phyloP scores from a whole-genome alignment of 2,797 vertebrate genomes.

The Fratercula arctica region DNA sequence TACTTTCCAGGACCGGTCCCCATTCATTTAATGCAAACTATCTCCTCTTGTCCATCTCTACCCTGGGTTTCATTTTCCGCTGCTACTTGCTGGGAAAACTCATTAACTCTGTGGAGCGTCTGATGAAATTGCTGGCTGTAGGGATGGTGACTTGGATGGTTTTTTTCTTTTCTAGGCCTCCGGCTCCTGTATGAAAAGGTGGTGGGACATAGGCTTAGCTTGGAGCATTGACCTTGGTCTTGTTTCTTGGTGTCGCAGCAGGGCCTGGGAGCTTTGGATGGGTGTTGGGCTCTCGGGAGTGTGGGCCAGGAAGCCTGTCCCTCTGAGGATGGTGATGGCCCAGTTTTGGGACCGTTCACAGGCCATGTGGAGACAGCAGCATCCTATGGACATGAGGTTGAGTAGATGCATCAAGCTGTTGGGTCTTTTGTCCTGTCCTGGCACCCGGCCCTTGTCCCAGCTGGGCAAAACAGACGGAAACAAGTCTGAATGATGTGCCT shows the following conservation, averaged over 20 bases:
- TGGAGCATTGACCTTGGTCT: neutral
- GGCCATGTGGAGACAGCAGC: neutral
- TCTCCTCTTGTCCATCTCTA: slow-evolving; percentile 9
- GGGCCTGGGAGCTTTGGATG: neutral
- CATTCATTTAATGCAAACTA: neutral
- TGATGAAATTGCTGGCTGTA: neutral
- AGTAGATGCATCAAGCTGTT: neutral
- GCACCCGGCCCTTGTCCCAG: rapidly evolving
- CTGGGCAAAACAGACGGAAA: neutral
- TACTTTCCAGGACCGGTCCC: neutral
- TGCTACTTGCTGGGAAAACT: neutral
- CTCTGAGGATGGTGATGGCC: neutral
- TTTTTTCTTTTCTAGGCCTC: neutral
- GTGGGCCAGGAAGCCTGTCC: neutral
- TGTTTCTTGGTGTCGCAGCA: neutral
- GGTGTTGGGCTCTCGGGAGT: rapidly evolving
- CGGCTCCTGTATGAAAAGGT: neutral
- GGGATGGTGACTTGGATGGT: neutral
- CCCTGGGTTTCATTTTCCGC: neutral
- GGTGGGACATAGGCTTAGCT: neutral
- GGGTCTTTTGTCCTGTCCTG: neutral
- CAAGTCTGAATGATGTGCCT: neutral
- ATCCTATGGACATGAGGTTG: rapidly evolving
- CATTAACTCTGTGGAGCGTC: neutral
- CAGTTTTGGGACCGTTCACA: neutral